Evolutionary conservation across 2,888 invertebrate genomes (phyloP).

Genomic region (Aporophyla nigra): DNA sequence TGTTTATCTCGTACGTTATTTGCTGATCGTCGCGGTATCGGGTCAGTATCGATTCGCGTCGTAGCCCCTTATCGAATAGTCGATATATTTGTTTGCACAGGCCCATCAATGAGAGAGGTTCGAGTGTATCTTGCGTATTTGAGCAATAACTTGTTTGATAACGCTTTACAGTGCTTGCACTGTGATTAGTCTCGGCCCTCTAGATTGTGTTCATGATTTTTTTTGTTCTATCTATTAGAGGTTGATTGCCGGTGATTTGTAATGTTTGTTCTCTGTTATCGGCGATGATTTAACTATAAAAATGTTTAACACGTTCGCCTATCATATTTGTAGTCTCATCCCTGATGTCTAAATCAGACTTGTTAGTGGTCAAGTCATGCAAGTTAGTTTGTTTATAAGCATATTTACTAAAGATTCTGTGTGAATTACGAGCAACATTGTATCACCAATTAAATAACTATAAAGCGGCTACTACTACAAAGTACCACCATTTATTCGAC

Average conservation of each 20-base stretch:
- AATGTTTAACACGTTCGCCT: conserved; percentile 54
- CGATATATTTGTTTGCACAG: conserved; percentile 87
- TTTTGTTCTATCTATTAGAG: conserved; percentile 80
- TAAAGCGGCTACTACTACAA: conserved; percentile 1
- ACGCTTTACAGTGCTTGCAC: conserved; percentile 84
- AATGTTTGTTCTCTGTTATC: conserved; percentile 60
- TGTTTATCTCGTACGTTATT: conserved; percentile 83
- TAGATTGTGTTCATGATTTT: conserved; percentile 80
- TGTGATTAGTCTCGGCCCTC: conserved; percentile 83
- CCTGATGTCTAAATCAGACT: conserved; percentile 24
- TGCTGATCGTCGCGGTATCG: conserved; percentile 79
- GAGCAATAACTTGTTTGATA: conserved; percentile 89
- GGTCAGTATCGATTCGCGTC: conserved; percentile 86
- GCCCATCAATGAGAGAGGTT: conserved; percentile 85
- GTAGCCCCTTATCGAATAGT: conserved; percentile 85
- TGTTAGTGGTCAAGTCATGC: background rate
- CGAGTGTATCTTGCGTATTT: conserved; percentile 88
- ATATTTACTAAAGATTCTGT: background rate
- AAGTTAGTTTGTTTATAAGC: background rate
- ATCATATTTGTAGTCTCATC: conserved; percentile 32
- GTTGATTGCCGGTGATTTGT: conserved; percentile 72
- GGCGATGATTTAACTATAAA: conserved; percentile 57
- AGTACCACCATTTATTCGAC: conserved; percentile 7
- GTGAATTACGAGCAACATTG: background rate
- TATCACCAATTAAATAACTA: conserved; percentile 1